These are phyloP conservation scores for Acronicta leporina DNA, from an alignment of 2,888 invertebrate species.

Conservation along the genomic window DNA sequence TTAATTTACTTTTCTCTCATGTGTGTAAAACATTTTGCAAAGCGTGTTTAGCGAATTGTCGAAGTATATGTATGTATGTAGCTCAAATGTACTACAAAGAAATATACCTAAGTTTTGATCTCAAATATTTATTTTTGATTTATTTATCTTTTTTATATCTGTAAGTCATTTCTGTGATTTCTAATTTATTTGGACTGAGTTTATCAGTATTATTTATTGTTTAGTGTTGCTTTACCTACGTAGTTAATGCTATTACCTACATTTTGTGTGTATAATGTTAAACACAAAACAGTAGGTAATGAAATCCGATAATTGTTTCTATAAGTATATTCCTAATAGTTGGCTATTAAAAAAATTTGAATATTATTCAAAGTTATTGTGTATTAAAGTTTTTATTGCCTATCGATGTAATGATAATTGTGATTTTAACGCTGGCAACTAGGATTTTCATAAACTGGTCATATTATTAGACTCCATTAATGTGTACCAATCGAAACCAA, in stretches of 20 bases:
- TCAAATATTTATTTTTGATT: constrained; percentile 38
- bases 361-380: no score
- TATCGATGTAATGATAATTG: background rate
- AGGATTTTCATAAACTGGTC: background rate
- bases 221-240: constrained; percentile 1
- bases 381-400: no score
- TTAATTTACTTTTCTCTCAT: background rate
- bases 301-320: no score
- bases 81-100: constrained; percentile 18
- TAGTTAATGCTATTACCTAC: background rate
- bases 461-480: background rate
- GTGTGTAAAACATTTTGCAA: constrained; percentile 14
- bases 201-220: constrained; percentile 32
- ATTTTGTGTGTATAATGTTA: no score
- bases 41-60: background rate
- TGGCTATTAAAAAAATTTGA: background rate
- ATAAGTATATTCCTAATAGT: no score
- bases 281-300: no score
- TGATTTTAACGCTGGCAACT: background rate
- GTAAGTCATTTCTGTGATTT: constrained; percentile 44
- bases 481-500: constrained; percentile 14
- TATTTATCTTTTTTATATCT: constrained; percentile 35
- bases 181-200: constrained; percentile 34
- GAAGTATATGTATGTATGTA: constrained; percentile 1
- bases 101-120: constrained; percentile 37